A percentile compares a stretch with the other conserved stretches of the same genome.
These are phyloP conservation scores for Drosophila flavopinicola DNA, from an alignment of 2,888 invertebrate genomes.

Conservation along the genomic window DNA sequence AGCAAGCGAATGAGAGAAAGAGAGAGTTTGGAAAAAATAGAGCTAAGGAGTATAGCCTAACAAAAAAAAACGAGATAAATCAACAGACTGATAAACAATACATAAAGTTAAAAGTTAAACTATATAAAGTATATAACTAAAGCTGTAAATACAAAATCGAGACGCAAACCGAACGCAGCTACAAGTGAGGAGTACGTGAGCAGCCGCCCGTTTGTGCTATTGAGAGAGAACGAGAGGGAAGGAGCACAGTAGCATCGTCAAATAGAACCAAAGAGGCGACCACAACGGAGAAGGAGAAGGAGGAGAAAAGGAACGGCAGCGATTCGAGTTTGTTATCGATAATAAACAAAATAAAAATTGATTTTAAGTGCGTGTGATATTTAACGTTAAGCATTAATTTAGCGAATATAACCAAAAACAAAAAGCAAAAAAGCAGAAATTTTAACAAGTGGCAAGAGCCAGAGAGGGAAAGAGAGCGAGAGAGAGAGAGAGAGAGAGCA, in stretches of 20 bases:
- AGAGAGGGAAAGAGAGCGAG: conserved; percentile 36
- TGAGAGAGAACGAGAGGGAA: conserved; percentile 24
- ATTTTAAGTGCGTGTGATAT: conserved; percentile 85
- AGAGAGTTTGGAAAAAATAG: conserved; percentile 74
- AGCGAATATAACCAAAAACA: conserved; percentile 77
- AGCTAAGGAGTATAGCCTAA: conserved; percentile 72
- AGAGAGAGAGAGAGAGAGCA: conserved; percentile 30
- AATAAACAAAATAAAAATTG: conserved; percentile 71
- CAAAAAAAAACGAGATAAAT: conserved; percentile 77
- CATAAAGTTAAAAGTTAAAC: conserved; percentile 73
- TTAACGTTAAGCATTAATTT: conserved; percentile 83
- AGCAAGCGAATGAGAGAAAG: conserved; percentile 48
- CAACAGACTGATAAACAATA: conserved; percentile 84
- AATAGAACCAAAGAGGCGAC: conserved; percentile 37
- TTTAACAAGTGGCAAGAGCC: conserved; percentile 55
- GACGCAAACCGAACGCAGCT: conserved; percentile 54
- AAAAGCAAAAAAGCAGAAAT: conserved; percentile 69
- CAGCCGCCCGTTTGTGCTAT: conserved; percentile 33
- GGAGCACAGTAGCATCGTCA: conserved; percentile 38
- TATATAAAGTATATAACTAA: conserved; percentile 78
- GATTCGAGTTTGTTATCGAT: conserved; percentile 49
- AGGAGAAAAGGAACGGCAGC: conserved; percentile 25
- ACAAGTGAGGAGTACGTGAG: too few species aligned
- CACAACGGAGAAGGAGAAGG: conserved; percentile 17
- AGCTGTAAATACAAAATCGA: conserved; percentile 72